Evolutionary conservation across 2,797 vertebrate genomes (phyloP), one percentile per base, ranked within the genome.

Genomic region (Danio jaintianensis): DNA sequence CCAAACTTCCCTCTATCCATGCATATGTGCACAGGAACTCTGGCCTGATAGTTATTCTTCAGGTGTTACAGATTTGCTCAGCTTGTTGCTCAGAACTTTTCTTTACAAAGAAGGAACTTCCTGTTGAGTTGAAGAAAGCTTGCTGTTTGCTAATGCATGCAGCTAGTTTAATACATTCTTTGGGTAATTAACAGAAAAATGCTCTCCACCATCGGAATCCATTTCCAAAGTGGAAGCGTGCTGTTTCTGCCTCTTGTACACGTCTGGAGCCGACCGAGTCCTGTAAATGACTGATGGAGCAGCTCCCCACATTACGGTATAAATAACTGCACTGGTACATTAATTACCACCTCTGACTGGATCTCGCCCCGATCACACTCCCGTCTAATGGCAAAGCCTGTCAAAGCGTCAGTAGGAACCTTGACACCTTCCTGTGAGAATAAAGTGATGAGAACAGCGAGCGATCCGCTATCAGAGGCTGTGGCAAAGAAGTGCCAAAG

Each of bases 321-420:
- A 88, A 89, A 89, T 88, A 90, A 89, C 88, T 88, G 82, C 86
- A 86, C 82, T 85, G 80, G 86, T 86, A 85, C 86, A 85, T 87
- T 89, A 89, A 90, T 90, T 90, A 90, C 89, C 89, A 90, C 89
- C 87, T 90, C 83, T 75, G 81, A 88, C 85, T 90, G 86, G 85
- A 89, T 88, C 82, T 86, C 81, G 45, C 86, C 85, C 83, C 48
- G 70, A 80, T 87, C 78, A 70, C 78, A 84, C 86, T 62, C 62
- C 6, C 72, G 68, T 82, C 80, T 88, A 85, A 87, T 88, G 82
- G 86, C 62, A 81, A 82, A 87, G 80, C 64, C 80, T 86, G 84
- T 85, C 82, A 83, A 79, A 83, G 82, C 82, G 73, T 85, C 80
- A 72, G 86, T 72, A 75, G 86, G 87, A 86, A 83, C 86, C 86